phyloP scores from a whole-genome alignment of 2,113 vertebrate species.

The Arvicanthis niloticus region DNA sequence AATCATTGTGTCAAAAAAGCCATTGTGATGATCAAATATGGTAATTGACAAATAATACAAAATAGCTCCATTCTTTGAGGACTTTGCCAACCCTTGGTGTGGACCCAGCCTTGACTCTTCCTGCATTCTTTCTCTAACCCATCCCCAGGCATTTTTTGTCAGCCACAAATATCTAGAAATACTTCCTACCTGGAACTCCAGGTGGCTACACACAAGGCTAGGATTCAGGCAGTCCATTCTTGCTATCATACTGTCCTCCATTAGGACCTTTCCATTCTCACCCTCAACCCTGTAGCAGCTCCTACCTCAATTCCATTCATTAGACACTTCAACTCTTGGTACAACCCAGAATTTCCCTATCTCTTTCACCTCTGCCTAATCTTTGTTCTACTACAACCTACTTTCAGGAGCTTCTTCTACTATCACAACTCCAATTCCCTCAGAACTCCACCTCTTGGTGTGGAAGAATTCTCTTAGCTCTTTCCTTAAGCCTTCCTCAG shows the following conservation, averaged over 20 bases:
- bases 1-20: not conserved
- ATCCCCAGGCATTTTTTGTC: not conserved
- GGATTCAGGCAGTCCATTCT: not conserved
- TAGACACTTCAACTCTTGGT: not conserved
- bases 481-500: not conserved
- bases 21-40: not conserved
- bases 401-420: not conserved
- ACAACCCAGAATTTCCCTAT: not conserved
- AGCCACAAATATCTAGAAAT: not conserved
- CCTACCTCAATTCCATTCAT: not conserved
- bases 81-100: not conserved
- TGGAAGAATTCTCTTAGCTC: not conserved
- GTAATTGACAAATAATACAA: not conserved
- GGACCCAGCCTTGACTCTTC: not conserved
- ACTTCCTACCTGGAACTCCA: not conserved
- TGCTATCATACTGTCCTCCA: not conserved
- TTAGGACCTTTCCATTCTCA: not conserved
- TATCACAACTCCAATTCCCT: not conserved
- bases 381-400: not conserved
- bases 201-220: not conserved
- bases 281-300: not conserved
- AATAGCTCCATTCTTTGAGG: not conserved
- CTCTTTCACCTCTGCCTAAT: not conserved
- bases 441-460: not conserved
- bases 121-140: not conserved